Percentiles rank a stretch among this genome's conserved stretches.
Evolutionary conservation across 2,888 invertebrate genomes (phyloP).

Genomic region (Elegia similella): DNA sequence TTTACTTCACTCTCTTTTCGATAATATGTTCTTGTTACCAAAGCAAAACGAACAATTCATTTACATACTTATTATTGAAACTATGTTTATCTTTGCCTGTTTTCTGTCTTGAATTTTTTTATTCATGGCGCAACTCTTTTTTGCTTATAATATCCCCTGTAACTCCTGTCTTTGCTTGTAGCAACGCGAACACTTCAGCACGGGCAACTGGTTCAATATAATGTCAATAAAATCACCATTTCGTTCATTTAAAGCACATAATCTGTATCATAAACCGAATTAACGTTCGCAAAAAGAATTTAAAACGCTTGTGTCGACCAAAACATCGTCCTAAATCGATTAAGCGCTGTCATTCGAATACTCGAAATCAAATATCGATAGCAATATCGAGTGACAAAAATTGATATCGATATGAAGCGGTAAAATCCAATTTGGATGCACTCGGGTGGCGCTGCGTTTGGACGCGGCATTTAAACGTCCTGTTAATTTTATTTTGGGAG

Average conservation of each 20-base stretch:
- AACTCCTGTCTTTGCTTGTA: constrained; percentile 1
- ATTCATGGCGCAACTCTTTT: neutral
- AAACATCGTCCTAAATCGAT: neutral
- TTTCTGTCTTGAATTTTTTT: neutral
- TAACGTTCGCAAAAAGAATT: neutral
- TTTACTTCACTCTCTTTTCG: neutral
- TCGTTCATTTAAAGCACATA: neutral
- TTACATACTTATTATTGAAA: neutral
- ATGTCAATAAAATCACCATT: neutral
- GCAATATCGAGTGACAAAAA: neutral
- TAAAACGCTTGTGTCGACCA: neutral
- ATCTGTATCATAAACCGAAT: neutral
- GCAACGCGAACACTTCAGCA: neutral
- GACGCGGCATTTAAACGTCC: neutral
- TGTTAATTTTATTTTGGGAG: constrained; percentile 11
- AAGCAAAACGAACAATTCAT: neutral
- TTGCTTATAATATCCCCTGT: neutral
- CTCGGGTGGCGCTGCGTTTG: neutral
- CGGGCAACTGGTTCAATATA: neutral
- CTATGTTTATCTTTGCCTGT: neutral
- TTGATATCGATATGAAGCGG: constrained; percentile 12
- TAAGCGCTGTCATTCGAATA: neutral
- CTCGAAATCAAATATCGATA: constrained; percentile 1
- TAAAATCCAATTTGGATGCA: constrained; percentile 12
- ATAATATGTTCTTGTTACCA: neutral